Conservation (phyloP, 2,113 vertebrate genomes). For the Gopherus flavomarginatus region DNA sequence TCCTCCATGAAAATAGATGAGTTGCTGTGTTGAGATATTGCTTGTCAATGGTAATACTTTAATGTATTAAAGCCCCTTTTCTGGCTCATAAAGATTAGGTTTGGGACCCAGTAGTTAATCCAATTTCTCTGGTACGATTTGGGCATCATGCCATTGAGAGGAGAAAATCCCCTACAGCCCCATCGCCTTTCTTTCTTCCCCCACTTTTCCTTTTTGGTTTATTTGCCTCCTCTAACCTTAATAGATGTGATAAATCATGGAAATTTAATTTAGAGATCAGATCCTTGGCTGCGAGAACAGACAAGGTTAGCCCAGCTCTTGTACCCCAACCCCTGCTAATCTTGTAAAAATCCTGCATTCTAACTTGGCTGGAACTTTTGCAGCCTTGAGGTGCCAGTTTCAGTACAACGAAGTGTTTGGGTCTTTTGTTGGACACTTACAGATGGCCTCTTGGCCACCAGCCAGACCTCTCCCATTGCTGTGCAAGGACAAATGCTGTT, state of each 20-base stretch:
- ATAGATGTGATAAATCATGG: constrained; percentile 49
- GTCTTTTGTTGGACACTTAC: constrained; percentile 28
- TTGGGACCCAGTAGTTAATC: constrained; percentile 32
- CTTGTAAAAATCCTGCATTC: constrained; percentile 53
- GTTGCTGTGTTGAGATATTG: constrained; percentile 22
- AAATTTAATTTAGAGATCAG: constrained; percentile 75
- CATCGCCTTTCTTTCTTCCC: neutral
- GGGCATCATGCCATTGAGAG: neutral
- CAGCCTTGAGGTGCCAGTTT: neutral
- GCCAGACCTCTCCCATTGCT: constrained; percentile 5
- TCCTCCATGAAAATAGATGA: constrained; percentile 47
- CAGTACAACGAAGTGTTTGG: neutral
- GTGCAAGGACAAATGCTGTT: neutral
- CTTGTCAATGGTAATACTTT: constrained; percentile 38
- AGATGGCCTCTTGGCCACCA: constrained; percentile 5
- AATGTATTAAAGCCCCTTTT: constrained; percentile 15
- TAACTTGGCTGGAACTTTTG: constrained; percentile 49
- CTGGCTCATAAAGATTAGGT: constrained; percentile 27
- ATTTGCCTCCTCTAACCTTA: constrained; percentile 21
- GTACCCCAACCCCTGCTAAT: constrained; percentile 13
- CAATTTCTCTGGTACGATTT: constrained; percentile 17
- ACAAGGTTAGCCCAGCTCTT: constrained; percentile 36
- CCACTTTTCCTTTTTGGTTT: neutral
- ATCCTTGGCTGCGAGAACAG: constrained; percentile 41
- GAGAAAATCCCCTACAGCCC: neutral